A percentile compares a stretch with the other conserved stretches of the same genome.
Conservation (phyloP, 2,113 vertebrate species). For the western clawed frog (Xenopus tropicalis) region DNA sequence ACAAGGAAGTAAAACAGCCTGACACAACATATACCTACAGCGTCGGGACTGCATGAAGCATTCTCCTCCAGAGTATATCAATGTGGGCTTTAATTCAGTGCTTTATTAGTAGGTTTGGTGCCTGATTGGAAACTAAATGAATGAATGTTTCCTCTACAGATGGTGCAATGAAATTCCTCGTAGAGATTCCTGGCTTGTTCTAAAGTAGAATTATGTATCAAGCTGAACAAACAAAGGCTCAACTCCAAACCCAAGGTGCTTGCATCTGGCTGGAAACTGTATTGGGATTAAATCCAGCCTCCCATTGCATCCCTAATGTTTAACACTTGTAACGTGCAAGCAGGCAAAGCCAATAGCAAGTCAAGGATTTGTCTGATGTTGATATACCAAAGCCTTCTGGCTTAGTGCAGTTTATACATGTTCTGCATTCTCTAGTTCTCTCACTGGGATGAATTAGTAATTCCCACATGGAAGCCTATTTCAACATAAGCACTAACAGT, state of each 20-base stretch:
- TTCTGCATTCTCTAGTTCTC: no score
- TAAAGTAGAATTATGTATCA: slow-evolving; percentile 24
- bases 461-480: no score
- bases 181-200: slow-evolving; percentile 15
- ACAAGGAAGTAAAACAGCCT: background rate
- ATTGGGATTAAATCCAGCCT: background rate
- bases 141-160: slow-evolving; percentile 13
- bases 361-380: background rate
- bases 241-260: slow-evolving; percentile 19
- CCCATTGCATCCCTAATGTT: background rate
- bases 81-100: slow-evolving; percentile 16
- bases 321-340: background rate
- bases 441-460: no score
- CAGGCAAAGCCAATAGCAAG: background rate
- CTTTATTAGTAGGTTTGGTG: slow-evolving; percentile 10
- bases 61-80: background rate
- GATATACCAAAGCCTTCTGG: background rate
- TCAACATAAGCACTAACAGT: no score
- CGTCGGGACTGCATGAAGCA: background rate
- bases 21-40: background rate
- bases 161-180: slow-evolving; percentile 24
- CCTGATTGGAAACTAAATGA: slow-evolving; percentile 14
- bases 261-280: background rate
- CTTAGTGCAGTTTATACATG: background rate
- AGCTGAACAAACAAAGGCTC: slow-evolving; percentile 20